Evolutionary conservation across 2,797 vertebrate genomes (phyloP).

Genomic region (Pseudocheirus occidentalis): DNA sequence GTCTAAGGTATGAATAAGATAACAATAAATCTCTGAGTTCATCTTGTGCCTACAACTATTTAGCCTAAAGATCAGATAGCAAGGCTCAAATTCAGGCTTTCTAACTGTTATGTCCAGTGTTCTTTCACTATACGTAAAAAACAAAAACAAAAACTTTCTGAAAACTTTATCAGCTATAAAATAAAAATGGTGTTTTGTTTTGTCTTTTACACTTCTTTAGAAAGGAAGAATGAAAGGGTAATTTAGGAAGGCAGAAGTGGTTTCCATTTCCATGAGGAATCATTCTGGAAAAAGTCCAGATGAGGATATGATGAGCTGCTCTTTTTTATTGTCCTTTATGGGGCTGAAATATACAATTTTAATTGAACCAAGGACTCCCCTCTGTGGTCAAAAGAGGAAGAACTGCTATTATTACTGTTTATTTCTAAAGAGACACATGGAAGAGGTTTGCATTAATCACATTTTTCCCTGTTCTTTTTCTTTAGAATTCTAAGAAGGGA

Average conservation of each 20-base stretch:
- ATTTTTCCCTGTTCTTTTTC: neutral
- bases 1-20: neutral
- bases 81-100: neutral
- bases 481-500: neutral
- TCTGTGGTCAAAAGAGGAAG: constrained; percentile 66
- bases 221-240: constrained; percentile 1
- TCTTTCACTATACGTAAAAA: neutral
- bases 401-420: constrained; percentile 8
- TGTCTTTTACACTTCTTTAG: neutral
- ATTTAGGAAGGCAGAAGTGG: neutral
- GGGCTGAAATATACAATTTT: neutral
- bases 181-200: neutral
- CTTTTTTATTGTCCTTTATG: neutral
- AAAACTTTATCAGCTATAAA: constrained; percentile 16
- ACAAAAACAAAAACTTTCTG: neutral
- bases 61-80: neutral
- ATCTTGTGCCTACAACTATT: neutral
- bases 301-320: neutral
- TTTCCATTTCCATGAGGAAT: constrained; percentile 19
- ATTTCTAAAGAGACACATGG: neutral
- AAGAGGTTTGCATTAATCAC: neutral
- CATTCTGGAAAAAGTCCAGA: constrained; percentile 3
- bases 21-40: neutral
- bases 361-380: constrained; percentile 61
- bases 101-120: neutral